Conservation (phyloP, 2,797 vertebrate genomes). For the Platyrinchus mystaceus region DNA sequence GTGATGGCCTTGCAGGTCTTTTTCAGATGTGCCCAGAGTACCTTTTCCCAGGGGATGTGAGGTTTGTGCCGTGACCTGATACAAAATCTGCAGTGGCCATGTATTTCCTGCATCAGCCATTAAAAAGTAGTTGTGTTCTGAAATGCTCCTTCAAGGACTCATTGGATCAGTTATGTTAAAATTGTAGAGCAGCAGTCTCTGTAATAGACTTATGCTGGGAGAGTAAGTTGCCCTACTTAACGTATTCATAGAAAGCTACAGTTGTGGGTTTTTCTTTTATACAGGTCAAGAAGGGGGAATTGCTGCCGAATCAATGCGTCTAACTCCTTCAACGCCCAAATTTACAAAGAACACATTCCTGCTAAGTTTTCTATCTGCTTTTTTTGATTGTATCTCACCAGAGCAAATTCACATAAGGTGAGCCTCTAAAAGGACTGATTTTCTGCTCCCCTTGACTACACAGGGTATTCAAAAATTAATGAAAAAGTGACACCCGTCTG, state of each 20-base stretch:
- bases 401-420: constrained; percentile 79
- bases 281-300: constrained; percentile 86
- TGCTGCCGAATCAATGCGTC: constrained; percentile 78
- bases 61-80: not conserved
- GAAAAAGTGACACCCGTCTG: constrained; percentile 81
- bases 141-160: constrained; percentile 27
- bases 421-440: constrained; percentile 80
- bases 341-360: constrained; percentile 74
- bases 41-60: not conserved
- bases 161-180: constrained; percentile 34
- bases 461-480: constrained; percentile 87
- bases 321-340: constrained; percentile 68
- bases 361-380: constrained; percentile 79
- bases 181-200: constrained; percentile 18
- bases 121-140: not conserved
- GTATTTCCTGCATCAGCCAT: not conserved
- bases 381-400: constrained; percentile 85
- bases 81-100: not conserved
- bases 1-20: not conserved
- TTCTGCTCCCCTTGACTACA: constrained; percentile 75
- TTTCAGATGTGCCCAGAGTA: not conserved
- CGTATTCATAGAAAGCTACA: constrained; percentile 81
- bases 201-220: constrained; percentile 37
- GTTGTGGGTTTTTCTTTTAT: constrained; percentile 80
- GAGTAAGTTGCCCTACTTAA: constrained; percentile 73